Evolutionary conservation across 1,140 invertebrate genomes (phyloP).

Genomic region (Eriosoma lanigerum): DNA sequence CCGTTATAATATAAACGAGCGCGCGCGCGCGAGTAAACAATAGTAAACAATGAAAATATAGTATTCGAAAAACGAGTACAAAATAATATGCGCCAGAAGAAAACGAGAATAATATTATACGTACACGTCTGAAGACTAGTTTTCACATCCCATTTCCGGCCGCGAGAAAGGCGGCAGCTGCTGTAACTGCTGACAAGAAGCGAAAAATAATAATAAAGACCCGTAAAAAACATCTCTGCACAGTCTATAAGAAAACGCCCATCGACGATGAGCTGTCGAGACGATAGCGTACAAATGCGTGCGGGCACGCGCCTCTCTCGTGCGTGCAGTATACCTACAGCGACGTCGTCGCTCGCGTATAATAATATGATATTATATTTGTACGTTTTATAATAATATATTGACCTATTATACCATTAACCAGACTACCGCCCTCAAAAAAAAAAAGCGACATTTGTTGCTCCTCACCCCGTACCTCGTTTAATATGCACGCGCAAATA

Average conservation of each 20-base stretch:
- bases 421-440: background rate
- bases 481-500: background rate
- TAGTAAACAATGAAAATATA: conserved; percentile 24
- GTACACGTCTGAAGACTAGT: conserved; percentile 27
- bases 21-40: conserved; percentile 12
- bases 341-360: background rate
- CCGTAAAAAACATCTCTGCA: conserved; percentile 4
- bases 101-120: conserved; percentile 41
- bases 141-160: conserved; percentile 43
- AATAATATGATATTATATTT: background rate
- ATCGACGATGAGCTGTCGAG: conserved; percentile 21
- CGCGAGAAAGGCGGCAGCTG: background rate
- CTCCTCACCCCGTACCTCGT: background rate
- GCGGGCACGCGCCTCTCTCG: conserved; percentile 35
- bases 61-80: background rate
- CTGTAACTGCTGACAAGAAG: background rate
- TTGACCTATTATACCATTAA: background rate
- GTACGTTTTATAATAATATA: background rate
- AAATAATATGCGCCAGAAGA: background rate
- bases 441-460: background rate
- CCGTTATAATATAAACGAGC: conserved; percentile 8
- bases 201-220: conserved; percentile 1
- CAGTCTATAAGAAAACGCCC: conserved; percentile 18
- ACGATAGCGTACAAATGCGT: conserved; percentile 16
- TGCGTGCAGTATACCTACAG: too few relatives aligned